These are phyloP conservation scores for Elaphurus davidianus DNA, from an alignment of 2,113 vertebrate species.

Conservation along the genomic window DNA sequence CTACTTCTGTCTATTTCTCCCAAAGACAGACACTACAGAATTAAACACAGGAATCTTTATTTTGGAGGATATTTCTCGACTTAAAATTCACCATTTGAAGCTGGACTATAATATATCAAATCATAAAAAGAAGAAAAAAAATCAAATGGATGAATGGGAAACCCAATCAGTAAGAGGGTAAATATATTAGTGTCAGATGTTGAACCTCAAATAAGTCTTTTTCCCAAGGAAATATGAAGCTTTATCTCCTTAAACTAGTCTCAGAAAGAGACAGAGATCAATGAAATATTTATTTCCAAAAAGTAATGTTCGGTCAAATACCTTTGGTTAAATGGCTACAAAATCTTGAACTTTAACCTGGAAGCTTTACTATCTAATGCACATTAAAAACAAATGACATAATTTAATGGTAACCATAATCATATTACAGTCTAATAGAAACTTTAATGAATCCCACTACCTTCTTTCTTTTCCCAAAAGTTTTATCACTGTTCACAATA, in stretches of 20 bases:
- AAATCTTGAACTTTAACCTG: slow-evolving; percentile 22
- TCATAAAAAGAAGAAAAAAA: slow-evolving; percentile 61
- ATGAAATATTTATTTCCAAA: slow-evolving; percentile 18
- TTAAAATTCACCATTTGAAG: slow-evolving; percentile 57
- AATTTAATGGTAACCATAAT: neutral
- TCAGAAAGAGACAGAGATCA: neutral
- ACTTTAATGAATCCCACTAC: neutral
- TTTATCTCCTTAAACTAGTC: slow-evolving; percentile 24
- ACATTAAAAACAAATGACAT: slow-evolving; percentile 4
- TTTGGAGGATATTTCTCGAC: slow-evolving; percentile 64
- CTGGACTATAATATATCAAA: slow-evolving; percentile 36
- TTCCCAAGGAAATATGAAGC: neutral
- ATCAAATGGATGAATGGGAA: slow-evolving; percentile 46
- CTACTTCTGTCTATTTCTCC: slow-evolving; percentile 70
- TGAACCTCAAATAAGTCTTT: neutral
- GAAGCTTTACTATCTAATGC: neutral
- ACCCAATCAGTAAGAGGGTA: neutral
- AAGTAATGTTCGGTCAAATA: slow-evolving; percentile 12
- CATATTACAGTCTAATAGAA: neutral
- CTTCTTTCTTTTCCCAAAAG: neutral
- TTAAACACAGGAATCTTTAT: slow-evolving; percentile 73
- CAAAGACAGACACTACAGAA: slow-evolving; percentile 78
- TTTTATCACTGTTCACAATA: neutral
- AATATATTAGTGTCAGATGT: slow-evolving; percentile 41
- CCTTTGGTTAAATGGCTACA: neutral